Evolutionary conservation across 2,888 invertebrate genomes (phyloP), one percentile per base, ranked within the genome.

Genomic region (Mesopsocus fuscifrons): DNA sequence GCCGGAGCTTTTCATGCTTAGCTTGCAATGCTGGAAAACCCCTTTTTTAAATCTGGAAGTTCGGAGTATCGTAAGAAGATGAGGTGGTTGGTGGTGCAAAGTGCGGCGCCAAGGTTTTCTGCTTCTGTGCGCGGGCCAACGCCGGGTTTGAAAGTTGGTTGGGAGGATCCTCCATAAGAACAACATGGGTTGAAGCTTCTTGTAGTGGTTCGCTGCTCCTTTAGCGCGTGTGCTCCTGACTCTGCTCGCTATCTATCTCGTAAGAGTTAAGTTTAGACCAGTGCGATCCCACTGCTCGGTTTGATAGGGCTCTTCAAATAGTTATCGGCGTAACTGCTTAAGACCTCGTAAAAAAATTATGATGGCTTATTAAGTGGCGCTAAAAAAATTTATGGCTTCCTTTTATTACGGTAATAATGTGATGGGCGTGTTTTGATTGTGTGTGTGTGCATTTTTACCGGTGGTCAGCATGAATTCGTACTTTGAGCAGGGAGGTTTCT

Each of bases 401-500:
- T 43, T 30, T 44, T 44, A 15, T 6, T 33, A 42, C 9, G 33
- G 17, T 35, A 34, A 17, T 16, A 30, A 23, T 23, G 22, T 44
- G 41, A 41, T 18, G 47, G 44, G 44, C 43, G 45, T 46, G 48
- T 46, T 45, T 44, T 6, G 20, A 41, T 31, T 41, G 2, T 3
- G 30, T 31, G 41, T 13, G 11, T 31, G 17, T 41, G 13, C 9
- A n/a, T n/a, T n/a, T n/a, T n/a, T n/a, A n/a, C n/a, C n/a, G n/a
- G n/a, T 18, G 15, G 21, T 9, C 18, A 74, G 63, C 64, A 89
- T 89, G 89, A 89, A 88, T 80, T 88, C 88, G 62, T 91, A 89
- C 65, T 91, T 89, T 65, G 89, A 89, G 71, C 89, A 89, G 71
- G 81, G 82, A 64, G 88, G 88, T 65, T 91, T 91, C 71, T 89